Conservation (phyloP, 2,113 vertebrate species). For the Periophthalmodon schlosseri region DNA sequence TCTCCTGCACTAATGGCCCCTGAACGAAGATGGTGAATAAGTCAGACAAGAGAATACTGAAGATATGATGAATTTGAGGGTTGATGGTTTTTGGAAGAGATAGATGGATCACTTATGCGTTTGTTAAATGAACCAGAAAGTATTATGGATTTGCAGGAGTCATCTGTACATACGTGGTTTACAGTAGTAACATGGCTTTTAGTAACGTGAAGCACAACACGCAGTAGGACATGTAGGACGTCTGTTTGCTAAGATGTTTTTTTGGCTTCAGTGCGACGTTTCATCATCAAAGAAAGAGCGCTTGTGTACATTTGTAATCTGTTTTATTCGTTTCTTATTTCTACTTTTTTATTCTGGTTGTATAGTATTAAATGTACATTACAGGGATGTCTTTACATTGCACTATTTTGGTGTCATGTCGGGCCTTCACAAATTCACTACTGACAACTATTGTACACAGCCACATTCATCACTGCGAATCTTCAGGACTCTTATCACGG, state of each 20-base stretch:
- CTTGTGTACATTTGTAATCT: constrained; percentile 82
- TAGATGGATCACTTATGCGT: constrained; percentile 29
- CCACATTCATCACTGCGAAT: constrained; percentile 47
- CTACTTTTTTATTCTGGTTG: constrained; percentile 94
- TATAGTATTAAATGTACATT: constrained; percentile 99
- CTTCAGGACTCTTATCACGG: constrained; percentile 37
- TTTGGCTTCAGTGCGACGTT: constrained; percentile 82
- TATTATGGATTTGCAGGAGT: constrained; percentile 63
- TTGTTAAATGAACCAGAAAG: constrained; percentile 21
- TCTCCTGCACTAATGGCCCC: constrained; percentile 32
- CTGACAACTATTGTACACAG: constrained; percentile 15
- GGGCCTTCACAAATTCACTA: constrained; percentile 37
- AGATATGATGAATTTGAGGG: not conserved
- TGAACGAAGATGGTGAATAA: constrained; percentile 29
- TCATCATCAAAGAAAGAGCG: constrained; percentile 87
- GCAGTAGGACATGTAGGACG: constrained; percentile 83
- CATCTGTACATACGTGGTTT: constrained; percentile 70
- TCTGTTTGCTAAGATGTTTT: constrained; percentile 85
- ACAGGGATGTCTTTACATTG: constrained; percentile 95
- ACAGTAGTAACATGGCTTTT: constrained; percentile 65
- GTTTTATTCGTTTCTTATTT: constrained; percentile 57
- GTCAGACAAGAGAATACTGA: constrained; percentile 13
- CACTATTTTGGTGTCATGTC: constrained; percentile 87
- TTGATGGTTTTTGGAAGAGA: constrained; percentile 39
- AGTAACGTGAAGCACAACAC: constrained; percentile 80